Evolutionary conservation across 2,888 invertebrate species (phyloP), one percentile per base, ranked within the genome.

Genomic region (Gari tellinella): DNA sequence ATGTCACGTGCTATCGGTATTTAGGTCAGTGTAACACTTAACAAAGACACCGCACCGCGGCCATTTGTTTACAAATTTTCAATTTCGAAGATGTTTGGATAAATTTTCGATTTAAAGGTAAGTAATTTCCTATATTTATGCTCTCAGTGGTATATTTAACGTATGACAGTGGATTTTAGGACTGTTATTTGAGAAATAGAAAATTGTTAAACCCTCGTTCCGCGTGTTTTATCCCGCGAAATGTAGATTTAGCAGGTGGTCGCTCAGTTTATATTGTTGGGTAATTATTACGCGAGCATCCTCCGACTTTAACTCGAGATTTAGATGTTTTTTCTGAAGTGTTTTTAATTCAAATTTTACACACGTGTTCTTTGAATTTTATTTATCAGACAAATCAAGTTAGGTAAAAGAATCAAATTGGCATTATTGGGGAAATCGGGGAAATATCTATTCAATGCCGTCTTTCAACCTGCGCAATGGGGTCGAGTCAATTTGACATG

Each of bases 21-120:
- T 61, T 75, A 69, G 79, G 79, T 79, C 79, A 79, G 60, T 79
- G 79, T 79, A 75, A 79, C 79, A 75, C 68, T 74, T 79, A 73
- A 77, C 73, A 78, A 72, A 73, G 72, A 78, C 73, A 67, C 61
- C 57, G 77, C 72, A 61, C 70, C 40, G 73, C 70, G 70, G 78
- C 78, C 78, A 78, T 78, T 78, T 78, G 78, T 78, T 78, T 78
- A 78, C 78, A 73, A 70, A 66, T 58, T 62, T 72, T 61, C 63
- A 66, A 61, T 78, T 78, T 78, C 73, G 73, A 73, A 55, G 67
- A 78, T 78, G 78, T 38, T 41, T 46, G 78, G 73, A 67, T 73
- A 66, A 58, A 48, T 25, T 70, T 73, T 78, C 73, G 70, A 19
- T 46, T 52, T 26, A 62, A 73, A 73, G 73, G 78, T 78, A 70